Conservation (phyloP, 2,113 vertebrate genomes). For the Proteles cristata region DNA sequence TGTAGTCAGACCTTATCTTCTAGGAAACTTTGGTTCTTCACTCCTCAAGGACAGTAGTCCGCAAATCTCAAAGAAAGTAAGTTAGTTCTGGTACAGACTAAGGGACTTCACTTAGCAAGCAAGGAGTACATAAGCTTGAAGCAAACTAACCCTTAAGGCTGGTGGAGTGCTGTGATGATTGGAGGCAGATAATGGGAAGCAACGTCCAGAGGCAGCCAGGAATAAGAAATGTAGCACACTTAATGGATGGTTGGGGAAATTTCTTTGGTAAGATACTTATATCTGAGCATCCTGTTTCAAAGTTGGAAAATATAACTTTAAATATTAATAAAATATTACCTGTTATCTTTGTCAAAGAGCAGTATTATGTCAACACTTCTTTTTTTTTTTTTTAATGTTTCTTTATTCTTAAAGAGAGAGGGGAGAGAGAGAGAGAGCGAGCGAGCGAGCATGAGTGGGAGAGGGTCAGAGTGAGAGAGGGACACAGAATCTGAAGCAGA, state of each 20-base stretch:
- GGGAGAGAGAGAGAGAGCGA: too few species aligned
- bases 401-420: too few species aligned
- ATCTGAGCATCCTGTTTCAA: neutral
- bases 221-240: neutral
- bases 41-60: neutral
- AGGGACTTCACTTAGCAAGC: neutral
- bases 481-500: too few species aligned
- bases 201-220: neutral
- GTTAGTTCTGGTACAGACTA: neutral
- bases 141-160: neutral
- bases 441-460: too few species aligned
- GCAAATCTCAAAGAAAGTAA: neutral
- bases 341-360: neutral
- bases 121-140: neutral
- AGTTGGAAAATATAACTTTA: neutral
- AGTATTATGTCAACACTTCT: neutral
- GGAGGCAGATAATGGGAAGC: neutral
- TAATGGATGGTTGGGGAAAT: neutral
- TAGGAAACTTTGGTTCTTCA: neutral
- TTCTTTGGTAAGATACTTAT: neutral
- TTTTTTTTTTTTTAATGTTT: too few species aligned
- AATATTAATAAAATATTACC: neutral
- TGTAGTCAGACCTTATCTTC: neutral
- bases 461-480: too few species aligned
- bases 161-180: neutral